Base-by-base conservation (phyloP, 2,113 vertebrate species). In the Bombycilla garrulus region DNA sequence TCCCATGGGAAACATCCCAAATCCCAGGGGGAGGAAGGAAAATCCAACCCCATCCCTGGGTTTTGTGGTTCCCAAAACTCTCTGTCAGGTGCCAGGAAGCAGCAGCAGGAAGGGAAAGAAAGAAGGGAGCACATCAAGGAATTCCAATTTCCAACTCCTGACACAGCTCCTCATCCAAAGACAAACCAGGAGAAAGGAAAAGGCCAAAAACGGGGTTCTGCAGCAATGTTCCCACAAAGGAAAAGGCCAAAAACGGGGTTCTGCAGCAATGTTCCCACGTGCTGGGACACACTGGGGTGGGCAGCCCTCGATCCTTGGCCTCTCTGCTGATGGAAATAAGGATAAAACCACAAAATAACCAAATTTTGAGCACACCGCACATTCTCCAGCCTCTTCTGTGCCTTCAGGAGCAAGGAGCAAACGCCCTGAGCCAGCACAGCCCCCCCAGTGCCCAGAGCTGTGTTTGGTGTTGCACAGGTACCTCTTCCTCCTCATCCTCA, bases 401-500 rank as follows among this genome's bases (percentile, higher is more conserved):
- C 8, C 44, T 47, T 29, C 36, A 15, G 31, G 3, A 56, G 35
- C 0, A 2, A 91, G 56, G 11, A 62, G 13, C n/a, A 51, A 74
- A 45, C 7, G 31, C 5, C 0, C 15, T 3, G 25, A 47, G 72
- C 17, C 22, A 1, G 11, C 29, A 35, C 23, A 11, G 35, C 6
- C 77, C 29, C 42, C 86, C 71, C 81, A 25, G 2, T 1, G 1
- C 44, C 69, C 76, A 48, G 22, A 11, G 6, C 53, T 56, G 54
- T 19, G 9, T 10, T 7, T 31, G 50, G 51, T 24, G 45, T 17
- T 14, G 21, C 36, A 48, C 38, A 50, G 40, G 98, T 97, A 98
- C 99, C 97, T 99, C 99, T 54, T 99, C 98, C 26, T 99, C 98
- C 45, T 99, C 99, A 84, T 99, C 99, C 80, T 99, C 99, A 66